Conservation (phyloP, 2,113 vertebrate species). For the Ophthalmolycus amberensis region DNA sequence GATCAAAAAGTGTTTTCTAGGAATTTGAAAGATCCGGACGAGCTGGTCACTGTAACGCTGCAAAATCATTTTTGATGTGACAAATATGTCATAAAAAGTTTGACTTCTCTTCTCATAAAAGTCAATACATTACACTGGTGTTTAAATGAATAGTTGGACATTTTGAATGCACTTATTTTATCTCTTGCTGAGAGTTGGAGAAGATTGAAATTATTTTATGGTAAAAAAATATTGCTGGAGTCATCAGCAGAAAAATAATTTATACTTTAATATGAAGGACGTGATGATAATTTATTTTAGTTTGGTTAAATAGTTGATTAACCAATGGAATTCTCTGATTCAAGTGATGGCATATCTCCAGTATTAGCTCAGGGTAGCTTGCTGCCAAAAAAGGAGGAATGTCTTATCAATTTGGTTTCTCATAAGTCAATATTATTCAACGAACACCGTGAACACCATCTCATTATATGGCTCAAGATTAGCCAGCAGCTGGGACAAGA, state of each 20-base stretch:
- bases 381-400: not conserved
- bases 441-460: not conserved
- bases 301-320: not conserved
- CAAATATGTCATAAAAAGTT: too few relatives aligned
- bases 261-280: not conserved
- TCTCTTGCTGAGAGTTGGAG: not conserved
- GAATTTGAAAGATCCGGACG: too few relatives aligned
- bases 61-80: too few relatives aligned
- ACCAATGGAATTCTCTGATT: not conserved
- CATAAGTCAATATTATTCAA: not conserved
- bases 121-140: not conserved
- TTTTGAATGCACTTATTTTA: not conserved
- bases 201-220: not conserved
- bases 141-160: not conserved
- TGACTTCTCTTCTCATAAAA: too few relatives aligned
- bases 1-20: not conserved
- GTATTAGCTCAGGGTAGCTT: not conserved
- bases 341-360: not conserved
- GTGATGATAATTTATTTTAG: not conserved
- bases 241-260: not conserved
- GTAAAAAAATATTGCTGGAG: not conserved
- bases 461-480: not conserved
- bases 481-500: not conserved
- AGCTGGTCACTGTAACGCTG: too few relatives aligned
- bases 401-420: too few relatives aligned